Evolutionary conservation across 1,140 invertebrate species (phyloP).

Genomic region (Formica exsecta): DNA sequence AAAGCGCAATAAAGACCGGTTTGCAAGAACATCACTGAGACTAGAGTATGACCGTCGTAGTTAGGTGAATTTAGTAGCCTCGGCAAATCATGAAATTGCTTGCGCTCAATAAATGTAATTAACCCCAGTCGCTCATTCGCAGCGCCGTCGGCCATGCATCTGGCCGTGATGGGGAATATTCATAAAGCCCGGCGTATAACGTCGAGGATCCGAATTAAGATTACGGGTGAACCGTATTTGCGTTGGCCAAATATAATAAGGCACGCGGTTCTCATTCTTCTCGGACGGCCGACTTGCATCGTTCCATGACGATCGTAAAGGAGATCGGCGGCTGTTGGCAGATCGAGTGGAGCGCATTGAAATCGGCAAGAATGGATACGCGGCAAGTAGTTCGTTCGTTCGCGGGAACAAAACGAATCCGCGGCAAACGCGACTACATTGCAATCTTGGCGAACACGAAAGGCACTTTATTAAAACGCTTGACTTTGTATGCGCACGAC

Average conservation of each 20-base stretch:
- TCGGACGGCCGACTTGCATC: not conserved
- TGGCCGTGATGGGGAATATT: constrained; percentile 48
- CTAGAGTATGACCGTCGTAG: not conserved
- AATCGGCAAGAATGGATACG: constrained; percentile 15
- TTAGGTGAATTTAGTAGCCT: constrained; percentile 14
- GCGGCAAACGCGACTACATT: constrained; percentile 28
- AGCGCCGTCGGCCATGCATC: constrained; percentile 20
- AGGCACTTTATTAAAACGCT: constrained; percentile 73
- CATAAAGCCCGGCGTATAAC: constrained; percentile 41
- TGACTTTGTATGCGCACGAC: not conserved
- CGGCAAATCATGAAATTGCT: constrained; percentile 48
- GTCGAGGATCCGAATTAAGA: constrained; percentile 51
- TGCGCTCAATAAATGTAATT: constrained; percentile 60
- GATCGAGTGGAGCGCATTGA: not conserved
- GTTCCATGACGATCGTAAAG: not conserved
- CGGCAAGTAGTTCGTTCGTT: not conserved
- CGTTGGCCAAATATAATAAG: constrained; percentile 71
- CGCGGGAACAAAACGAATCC: not conserved
- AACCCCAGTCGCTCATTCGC: constrained; percentile 31
- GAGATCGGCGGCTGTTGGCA: not conserved
- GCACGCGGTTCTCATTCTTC: constrained; percentile 52
- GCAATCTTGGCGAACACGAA: constrained; percentile 58
- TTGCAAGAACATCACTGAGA: constrained; percentile 8
- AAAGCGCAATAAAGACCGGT: not conserved
- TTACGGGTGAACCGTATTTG: constrained; percentile 52